These are phyloP conservation scores for Lacanobia wlatinum DNA, from an alignment of 2,888 invertebrate species.

Conservation along the genomic window DNA sequence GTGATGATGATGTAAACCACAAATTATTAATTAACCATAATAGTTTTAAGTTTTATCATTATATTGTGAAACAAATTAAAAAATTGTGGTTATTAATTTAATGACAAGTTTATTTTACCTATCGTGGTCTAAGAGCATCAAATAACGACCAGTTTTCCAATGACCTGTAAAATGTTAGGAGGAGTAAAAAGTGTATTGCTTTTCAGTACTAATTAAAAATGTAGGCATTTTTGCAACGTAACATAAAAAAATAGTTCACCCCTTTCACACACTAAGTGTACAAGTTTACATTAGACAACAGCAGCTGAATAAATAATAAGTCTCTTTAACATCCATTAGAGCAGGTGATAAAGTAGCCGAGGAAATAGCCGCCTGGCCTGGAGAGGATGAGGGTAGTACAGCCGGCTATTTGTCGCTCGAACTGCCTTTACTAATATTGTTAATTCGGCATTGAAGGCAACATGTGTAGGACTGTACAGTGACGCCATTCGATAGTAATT, in stretches of 20 bases:
- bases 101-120: not conserved
- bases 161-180: not conserved
- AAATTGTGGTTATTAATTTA: not conserved
- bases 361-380: slow-evolving; percentile 33
- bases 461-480: slow-evolving; percentile 11
- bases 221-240: not conserved
- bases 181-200: not conserved
- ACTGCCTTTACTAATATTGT: slow-evolving; percentile 36
- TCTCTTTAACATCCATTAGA: slow-evolving; percentile 70
- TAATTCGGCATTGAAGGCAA: slow-evolving; percentile 47
- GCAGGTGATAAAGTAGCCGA: slow-evolving; percentile 63
- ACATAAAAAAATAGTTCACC: slow-evolving; percentile 38
- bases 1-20: slow-evolving; percentile 11
- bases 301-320: slow-evolving; percentile 72
- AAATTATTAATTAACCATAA: slow-evolving; percentile 7
- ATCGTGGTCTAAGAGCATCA: too few relatives aligned
- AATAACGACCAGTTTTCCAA: not conserved
- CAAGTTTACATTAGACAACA: slow-evolving; percentile 52
- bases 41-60: not conserved
- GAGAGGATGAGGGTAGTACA: slow-evolving; percentile 42
- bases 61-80: not conserved
- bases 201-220: slow-evolving; percentile 10
- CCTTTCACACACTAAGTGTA: slow-evolving; percentile 35
- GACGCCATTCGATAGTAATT: slow-evolving; percentile 24
- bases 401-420: slow-evolving; percentile 37